Evolutionary conservation across 2,113 vertebrate genomes (phyloP), one percentile per base, ranked within the genome.

Genomic region (Syngnathus scovelli): DNA sequence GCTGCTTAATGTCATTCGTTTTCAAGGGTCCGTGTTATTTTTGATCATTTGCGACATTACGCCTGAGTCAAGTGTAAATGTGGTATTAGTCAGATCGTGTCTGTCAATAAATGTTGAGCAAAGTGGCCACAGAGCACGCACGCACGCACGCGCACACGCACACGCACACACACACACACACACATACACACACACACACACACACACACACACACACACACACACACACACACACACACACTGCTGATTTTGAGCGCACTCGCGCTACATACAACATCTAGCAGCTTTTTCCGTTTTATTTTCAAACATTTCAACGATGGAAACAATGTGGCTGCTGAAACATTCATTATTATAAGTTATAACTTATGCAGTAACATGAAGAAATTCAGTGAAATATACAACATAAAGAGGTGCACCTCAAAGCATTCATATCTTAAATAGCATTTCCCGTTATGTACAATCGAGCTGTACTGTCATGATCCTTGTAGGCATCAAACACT

Each of bases 41-140:
- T 92, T 92, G 92, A 94, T 95, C 92, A 94, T 95, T 94, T 94
- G 91, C 91, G 90, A 93, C 92, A 94, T 96, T 96, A 97, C 90
- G 90, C 87, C 73, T 78, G 90, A 94, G 93, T 94, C 92, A 92
- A 95, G 94, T 92, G 92, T 91, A 92, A 85, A 93, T 89, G 92
- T 90, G 88, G 87, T 87, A 91, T 93, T 93, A 89, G 90, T 88
- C 87, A 92, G 89, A 89, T 85, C 89, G 87, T 89, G 86, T 85
- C 85, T 90, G 84, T 88, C 90, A 85, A 92, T 87, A 90, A 87
- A 82, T 85, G 89, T 76, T 86, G 67, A 74, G 58, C 69, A 66
- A 80, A 78, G 78, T 74, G 75, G 64, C 68, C 33, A 51, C 72
- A 81, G 56, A 84, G 72, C 60, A 68, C 27, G 27, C 27, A 33